A percentile compares a stretch with the other conserved stretches of the same genome.
phyloP scores from a whole-genome alignment of 2,797 vertebrate species.

The Ctenopoma kingsleyae region DNA sequence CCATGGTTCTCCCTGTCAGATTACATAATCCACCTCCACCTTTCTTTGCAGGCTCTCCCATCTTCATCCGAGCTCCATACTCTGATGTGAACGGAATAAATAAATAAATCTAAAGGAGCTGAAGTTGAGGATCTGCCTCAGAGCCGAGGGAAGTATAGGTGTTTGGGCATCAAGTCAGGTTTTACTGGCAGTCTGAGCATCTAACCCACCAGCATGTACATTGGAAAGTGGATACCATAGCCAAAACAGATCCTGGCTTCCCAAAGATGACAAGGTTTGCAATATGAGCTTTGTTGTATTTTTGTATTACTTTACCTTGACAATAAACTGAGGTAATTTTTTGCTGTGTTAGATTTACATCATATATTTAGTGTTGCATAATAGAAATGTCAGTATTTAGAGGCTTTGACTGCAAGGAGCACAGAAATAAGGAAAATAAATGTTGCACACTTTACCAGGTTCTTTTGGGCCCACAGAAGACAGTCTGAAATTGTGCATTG shows the following conservation, averaged over 20 bases:
- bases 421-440: slow-evolving; percentile 2
- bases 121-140: slow-evolving; percentile 48
- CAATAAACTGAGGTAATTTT: slow-evolving; percentile 16
- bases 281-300: not conserved
- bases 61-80: slow-evolving; percentile 45
- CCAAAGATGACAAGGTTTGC: slow-evolving; percentile 89
- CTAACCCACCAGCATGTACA: slow-evolving; percentile 86
- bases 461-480: not conserved
- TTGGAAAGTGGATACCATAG: slow-evolving; percentile 84
- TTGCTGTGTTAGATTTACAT: not conserved
- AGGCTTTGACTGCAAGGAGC: not conserved
- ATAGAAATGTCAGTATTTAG: not conserved
- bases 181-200: slow-evolving; percentile 76
- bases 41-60: slow-evolving; percentile 67
- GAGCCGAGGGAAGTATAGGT: slow-evolving; percentile 42
- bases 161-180: slow-evolving; percentile 63
- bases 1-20: slow-evolving; percentile 41
- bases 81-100: slow-evolving; percentile 68
- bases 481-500: not conserved
- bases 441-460: not conserved
- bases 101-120: slow-evolving; percentile 44
- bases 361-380: not conserved
- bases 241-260: slow-evolving; percentile 81
- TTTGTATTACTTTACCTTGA: not conserved
- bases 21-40: slow-evolving; percentile 79